These are phyloP conservation scores for Phainopepla nitens DNA, from an alignment of 2,113 vertebrate species.

Conservation along the genomic window DNA sequence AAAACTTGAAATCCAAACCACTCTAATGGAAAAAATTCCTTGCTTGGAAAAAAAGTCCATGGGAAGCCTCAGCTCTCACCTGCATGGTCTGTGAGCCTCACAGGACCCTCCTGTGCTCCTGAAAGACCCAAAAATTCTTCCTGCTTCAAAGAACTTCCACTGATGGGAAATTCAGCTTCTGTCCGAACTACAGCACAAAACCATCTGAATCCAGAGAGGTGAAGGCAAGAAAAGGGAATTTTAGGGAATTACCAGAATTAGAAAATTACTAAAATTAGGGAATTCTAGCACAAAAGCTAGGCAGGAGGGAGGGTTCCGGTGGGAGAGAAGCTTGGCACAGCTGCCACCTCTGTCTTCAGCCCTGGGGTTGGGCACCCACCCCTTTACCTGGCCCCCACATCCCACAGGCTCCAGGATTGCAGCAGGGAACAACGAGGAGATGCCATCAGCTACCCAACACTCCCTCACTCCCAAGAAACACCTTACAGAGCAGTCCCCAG, in stretches of 20 bases:
- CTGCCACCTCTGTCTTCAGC: neutral
- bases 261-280: too few species aligned
- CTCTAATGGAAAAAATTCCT: neutral
- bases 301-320: neutral
- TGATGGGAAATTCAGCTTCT: neutral
- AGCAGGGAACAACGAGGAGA: neutral
- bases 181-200: neutral
- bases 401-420: neutral
- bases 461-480: neutral
- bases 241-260: too few species aligned
- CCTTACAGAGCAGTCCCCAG: neutral
- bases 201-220: neutral
- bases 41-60: neutral
- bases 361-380: neutral
- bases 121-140: neutral
- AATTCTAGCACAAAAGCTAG: neutral
- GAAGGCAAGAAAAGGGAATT: neutral
- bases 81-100: neutral
- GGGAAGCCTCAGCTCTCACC: neutral
- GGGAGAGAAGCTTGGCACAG: neutral
- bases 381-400: rapidly evolving
- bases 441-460: neutral
- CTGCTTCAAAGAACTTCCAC: neutral
- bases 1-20: neutral
- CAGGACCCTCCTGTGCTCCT: neutral